Evolutionary conservation across 2,888 invertebrate genomes (phyloP).

Genomic region (Drosophila glabriapex): DNA sequence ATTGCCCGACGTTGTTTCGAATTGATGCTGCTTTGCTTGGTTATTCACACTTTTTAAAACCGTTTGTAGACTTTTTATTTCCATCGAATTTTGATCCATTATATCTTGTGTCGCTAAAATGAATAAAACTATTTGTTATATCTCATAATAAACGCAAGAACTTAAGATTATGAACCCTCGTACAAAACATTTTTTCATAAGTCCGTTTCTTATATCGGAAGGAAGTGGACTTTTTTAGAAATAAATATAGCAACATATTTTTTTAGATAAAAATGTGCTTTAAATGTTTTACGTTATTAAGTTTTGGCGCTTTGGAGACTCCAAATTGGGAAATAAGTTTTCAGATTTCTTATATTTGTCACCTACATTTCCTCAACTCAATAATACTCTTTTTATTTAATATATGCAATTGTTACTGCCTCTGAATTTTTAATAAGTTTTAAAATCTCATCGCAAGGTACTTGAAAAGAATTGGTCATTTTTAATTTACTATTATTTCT

Average conservation of each 20-base stretch:
- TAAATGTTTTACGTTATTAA: not conserved
- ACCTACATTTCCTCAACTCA: not conserved
- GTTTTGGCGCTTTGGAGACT: not conserved
- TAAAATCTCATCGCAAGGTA: not conserved
- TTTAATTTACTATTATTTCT: not conserved
- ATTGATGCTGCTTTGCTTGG: slow-evolving; percentile 3
- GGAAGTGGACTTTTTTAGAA: not conserved
- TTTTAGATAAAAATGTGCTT: not conserved
- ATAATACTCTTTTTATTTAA: not conserved
- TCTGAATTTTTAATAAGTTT: not conserved
- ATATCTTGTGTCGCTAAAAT: not conserved
- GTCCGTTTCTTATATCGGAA: not conserved
- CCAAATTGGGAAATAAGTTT: not conserved
- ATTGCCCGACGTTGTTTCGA: not conserved
- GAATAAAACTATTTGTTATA: not conserved
- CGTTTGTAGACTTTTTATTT: slow-evolving; percentile 36
- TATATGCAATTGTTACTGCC: not conserved
- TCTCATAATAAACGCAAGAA: not conserved
- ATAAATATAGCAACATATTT: not conserved
- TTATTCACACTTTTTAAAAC: slow-evolving; percentile 17
- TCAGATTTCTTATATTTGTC: not conserved
- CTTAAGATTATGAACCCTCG: not conserved
- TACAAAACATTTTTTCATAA: not conserved
- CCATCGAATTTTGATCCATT: slow-evolving; percentile 8
- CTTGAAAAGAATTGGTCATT: not conserved